phyloP scores from a whole-genome alignment of 2,888 invertebrate species.

The Caenorhabditis sulstoni region DNA sequence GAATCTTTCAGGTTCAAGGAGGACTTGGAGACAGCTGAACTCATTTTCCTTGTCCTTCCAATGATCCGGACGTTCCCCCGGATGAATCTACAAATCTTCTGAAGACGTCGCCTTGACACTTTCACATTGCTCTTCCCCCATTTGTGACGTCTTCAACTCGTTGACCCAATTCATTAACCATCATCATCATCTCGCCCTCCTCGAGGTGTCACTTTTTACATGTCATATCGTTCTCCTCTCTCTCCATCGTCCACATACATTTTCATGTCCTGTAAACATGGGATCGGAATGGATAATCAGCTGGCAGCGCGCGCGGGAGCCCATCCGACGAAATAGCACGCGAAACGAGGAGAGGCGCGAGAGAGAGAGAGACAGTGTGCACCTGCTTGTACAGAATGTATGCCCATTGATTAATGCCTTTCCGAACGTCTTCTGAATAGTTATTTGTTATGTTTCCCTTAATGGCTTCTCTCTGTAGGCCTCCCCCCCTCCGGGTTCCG shows the following conservation, averaged over 20 bases:
- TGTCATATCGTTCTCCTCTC: slow-evolving; percentile 25
- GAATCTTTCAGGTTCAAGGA: too few species aligned
- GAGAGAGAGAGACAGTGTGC: slow-evolving; percentile 7
- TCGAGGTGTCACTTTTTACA: slow-evolving; percentile 28
- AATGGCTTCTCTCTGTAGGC: slow-evolving; percentile 52
- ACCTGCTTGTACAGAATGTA: slow-evolving; percentile 49
- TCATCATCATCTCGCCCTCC: too few species aligned
- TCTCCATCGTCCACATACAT: slow-evolving; percentile 3
- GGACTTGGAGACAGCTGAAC: too few species aligned
- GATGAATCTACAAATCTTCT: too few species aligned
- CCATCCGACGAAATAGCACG: background rate
- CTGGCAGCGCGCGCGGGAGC: slow-evolving; percentile 20
- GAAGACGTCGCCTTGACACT: too few species aligned
- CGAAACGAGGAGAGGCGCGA: background rate
- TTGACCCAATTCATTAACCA: slow-evolving; percentile 23
- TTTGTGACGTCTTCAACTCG: too few species aligned
- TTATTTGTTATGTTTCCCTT: slow-evolving; percentile 51
- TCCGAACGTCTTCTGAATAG: slow-evolving; percentile 28
- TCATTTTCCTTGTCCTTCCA: too few species aligned
- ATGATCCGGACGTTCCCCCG: too few species aligned
- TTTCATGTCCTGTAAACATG: slow-evolving; percentile 43
- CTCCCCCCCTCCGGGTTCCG: too few species aligned
- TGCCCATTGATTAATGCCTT: slow-evolving; percentile 50
- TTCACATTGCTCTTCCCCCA: too few species aligned
- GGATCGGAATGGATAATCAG: slow-evolving; percentile 51